These are phyloP conservation scores for Ferdinandea cuprea DNA, from an alignment of 2,888 invertebrate species.

Conservation along the genomic window DNA sequence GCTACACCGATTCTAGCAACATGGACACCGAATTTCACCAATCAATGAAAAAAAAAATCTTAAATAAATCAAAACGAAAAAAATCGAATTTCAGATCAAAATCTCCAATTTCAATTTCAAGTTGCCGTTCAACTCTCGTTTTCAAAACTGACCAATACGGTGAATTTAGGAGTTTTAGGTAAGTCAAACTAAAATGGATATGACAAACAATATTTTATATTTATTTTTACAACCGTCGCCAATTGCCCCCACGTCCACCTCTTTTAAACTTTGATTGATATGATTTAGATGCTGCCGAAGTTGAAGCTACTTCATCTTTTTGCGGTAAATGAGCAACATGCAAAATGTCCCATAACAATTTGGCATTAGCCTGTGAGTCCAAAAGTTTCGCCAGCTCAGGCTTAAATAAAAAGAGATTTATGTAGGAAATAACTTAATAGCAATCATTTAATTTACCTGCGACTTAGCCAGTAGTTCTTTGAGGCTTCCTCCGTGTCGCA, in stretches of 20 bases:
- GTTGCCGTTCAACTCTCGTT: too few relatives aligned
- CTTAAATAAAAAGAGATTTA: conserved; percentile 81
- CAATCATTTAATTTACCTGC: conserved; percentile 82
- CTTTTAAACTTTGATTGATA: conserved; percentile 51
- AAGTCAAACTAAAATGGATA: background rate
- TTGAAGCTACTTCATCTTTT: conserved; percentile 81
- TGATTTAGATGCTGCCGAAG: conserved; percentile 33
- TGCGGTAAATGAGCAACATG: conserved; percentile 87
- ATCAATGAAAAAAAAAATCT: too few relatives aligned
- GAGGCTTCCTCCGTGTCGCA: conserved; percentile 89
- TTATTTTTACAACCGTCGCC: conserved; percentile 7
- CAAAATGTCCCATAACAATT: conserved; percentile 87
- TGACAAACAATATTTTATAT: background rate
- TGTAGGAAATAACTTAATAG: background rate
- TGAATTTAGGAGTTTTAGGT: too few relatives aligned
- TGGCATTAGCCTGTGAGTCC: conserved; percentile 88
- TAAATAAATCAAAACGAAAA: too few relatives aligned
- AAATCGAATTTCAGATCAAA: too few relatives aligned
- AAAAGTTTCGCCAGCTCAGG: conserved; percentile 88
- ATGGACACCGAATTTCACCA: too few relatives aligned
- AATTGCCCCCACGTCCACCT: conserved; percentile 36
- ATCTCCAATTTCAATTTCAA: too few relatives aligned
- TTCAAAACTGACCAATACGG: too few relatives aligned
- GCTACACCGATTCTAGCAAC: too few relatives aligned
- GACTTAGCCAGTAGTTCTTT: conserved; percentile 86